Base-by-base conservation (phyloP, 2,888 invertebrate genomes). In the Caenorhabditis sp. region DNA sequence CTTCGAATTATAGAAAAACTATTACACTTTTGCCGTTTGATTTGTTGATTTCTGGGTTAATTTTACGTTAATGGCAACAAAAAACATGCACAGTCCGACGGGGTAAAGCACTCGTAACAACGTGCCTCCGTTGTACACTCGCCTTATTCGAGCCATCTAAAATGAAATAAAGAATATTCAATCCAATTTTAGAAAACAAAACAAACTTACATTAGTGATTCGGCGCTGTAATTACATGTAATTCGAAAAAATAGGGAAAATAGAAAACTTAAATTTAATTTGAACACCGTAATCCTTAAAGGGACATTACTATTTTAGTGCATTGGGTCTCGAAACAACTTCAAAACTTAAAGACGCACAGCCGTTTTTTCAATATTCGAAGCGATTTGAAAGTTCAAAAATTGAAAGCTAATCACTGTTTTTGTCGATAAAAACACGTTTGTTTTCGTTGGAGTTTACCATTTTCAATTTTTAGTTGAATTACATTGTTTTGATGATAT, bases 1-100 rank as follows among this genome's bases (percentile, higher is more conserved):
- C n/a, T n/a, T n/a, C n/a, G n/a, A n/a, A n/a, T n/a, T n/a, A n/a
- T n/a, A n/a, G n/a, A n/a, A n/a, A n/a, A n/a, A n/a, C n/a, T n/a
- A n/a, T 62, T 51, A 80, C 80, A 80, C 37, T 67, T 37, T 53
- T 1, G 65, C 22, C 1, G 62, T 15, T 24, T 28, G 13, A 11
- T n/a, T 62, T 18, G 5, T 20, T 18, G 13, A 20, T 60, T 15
- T 18, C n/a, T 24, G 24, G 22, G 56, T 56, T 0, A 80, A 8
- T 51, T 20, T 58, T 5, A 70, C 74, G 44, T 80, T 74, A 8
- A 69, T 13, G 0, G 61, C 71, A 20, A 74, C 80, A 9, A 74
- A 64, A 13, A 80, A 11, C 80, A 80, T 74, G 32, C 80, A 80
- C 26, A 80, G 5, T 15, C 64, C 69, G 37, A 80, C 80, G 13